phyloP scores from a whole-genome alignment of 2,797 vertebrate species.

The Pangasius larnaudii region DNA sequence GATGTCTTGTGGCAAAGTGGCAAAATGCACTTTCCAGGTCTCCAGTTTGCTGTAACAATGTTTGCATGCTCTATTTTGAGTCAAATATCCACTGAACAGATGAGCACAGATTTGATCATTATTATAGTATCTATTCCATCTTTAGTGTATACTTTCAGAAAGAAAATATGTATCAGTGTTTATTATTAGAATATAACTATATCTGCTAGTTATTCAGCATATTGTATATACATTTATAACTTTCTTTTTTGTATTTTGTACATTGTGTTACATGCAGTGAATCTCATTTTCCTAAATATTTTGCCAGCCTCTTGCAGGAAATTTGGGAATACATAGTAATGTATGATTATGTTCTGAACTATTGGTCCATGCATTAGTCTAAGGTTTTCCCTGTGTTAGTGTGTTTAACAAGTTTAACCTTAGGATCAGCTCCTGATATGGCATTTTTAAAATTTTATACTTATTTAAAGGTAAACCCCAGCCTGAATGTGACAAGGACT shows the following conservation, averaged over 20 bases:
- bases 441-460: neutral
- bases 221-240: neutral
- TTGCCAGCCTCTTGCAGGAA: neutral
- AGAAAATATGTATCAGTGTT: neutral
- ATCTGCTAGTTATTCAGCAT: neutral
- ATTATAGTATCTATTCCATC: neutral
- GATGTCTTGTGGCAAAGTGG: conserved; percentile 10
- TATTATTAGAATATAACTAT: neutral
- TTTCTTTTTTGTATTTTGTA: neutral
- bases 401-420: neutral
- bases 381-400: neutral
- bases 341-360: neutral
- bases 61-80: neutral
- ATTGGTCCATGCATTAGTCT: neutral
- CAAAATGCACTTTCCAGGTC: neutral
- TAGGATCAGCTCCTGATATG: neutral
- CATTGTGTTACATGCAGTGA: neutral
- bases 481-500: neutral
- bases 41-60: neutral
- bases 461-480: neutral
- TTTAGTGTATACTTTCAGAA: neutral
- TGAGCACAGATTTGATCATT: neutral
- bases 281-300: neutral
- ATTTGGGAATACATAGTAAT: neutral
- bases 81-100: neutral